A percentile compares a stretch with the other conserved stretches of the same genome.
Evolutionary conservation across 2,888 invertebrate species (phyloP).

Genomic region (Eutolmus rufibarbis): DNA sequence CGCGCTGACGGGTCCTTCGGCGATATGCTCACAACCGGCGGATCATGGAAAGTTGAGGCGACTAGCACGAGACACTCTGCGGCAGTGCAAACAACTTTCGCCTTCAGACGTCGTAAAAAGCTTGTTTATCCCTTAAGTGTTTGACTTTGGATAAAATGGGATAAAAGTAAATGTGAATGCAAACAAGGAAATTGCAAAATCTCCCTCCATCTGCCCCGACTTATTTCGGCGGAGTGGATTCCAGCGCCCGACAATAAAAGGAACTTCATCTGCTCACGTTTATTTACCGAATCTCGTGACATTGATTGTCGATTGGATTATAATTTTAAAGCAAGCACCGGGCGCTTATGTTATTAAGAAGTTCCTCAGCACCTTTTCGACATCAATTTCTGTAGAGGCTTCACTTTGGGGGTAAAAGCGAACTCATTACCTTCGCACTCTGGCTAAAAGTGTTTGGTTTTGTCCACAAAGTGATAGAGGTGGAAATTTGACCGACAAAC

Average conservation of each 20-base stretch:
- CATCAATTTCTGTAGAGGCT: neutral
- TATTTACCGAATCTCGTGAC: neutral
- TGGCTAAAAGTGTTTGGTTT: too few relatives aligned
- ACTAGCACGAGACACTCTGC: constrained; percentile 22
- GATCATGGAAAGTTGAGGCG: constrained; percentile 23
- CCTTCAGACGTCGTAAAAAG: constrained; percentile 43
- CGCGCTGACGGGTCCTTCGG: neutral
- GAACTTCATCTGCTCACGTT: neutral
- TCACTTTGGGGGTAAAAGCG: neutral
- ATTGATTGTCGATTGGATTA: neutral
- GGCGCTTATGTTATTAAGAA: neutral
- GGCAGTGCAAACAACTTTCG: constrained; percentile 41
- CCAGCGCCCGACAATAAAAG: neutral
- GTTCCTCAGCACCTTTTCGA: neutral
- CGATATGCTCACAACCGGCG: neutral
- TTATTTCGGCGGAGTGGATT: neutral
- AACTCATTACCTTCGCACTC: neutral
- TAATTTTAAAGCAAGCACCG: neutral
- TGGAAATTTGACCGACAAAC: neutral
- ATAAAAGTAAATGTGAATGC: constrained; percentile 44
- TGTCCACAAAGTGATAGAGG: neutral
- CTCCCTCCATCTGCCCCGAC: neutral
- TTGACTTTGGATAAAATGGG: constrained; percentile 44
- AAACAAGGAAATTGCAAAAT: constrained; percentile 42
- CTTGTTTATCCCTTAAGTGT: constrained; percentile 44